Base-by-base conservation (phyloP, 2,888 invertebrate species). In the Drosophila neutralis region DNA sequence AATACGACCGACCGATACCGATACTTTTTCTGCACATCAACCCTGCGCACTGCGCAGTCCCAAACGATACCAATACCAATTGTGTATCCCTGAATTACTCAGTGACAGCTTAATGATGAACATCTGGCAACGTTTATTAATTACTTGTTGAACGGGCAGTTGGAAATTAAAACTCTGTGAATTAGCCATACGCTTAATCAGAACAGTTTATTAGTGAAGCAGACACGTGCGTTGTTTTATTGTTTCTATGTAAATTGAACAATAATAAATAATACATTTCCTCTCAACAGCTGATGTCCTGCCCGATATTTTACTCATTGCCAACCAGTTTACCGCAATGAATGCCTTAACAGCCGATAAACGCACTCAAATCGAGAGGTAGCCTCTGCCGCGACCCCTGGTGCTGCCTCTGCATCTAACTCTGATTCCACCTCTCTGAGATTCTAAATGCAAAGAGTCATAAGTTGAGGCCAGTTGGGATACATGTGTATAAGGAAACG, bases 1-100 rank as follows among this genome's bases (percentile, higher is more conserved):
- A 85, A 78, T 70, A 69, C 70, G 66, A 76, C 74, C 33, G 68
- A 69, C 62, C 80, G 76, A 78, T 78, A 71, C 59, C 78, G 76
- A 78, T 78, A 66, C 63, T 76, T 76, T 65, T 49, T 24, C 65
- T 59, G 64, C 61, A 76, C 71, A 80, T 65, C 78, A 79, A 68
- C 78, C 54, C 70, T 78, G 80, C 64, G 70, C 70, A 79, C 48
- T 79, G 61, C 77, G 80, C 80, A 68, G 67, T 67, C 67, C 67
- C 61, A 59, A 61, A 40, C 61, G 21, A 70, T 64, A 49, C 51
- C 64, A 29, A 64, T 59, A 45, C 60, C 51, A 45, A 15, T 35
- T 18, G 11, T n/a, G 48, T 29, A 54, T 64, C 77, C 70, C 79
- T 78, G 42, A 24, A 56, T 21, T 56, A 51, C 27, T 35, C n/a